These are phyloP conservation scores for Athalia circularis DNA, from an alignment of 2,888 invertebrate species.

Conservation along the genomic window DNA sequence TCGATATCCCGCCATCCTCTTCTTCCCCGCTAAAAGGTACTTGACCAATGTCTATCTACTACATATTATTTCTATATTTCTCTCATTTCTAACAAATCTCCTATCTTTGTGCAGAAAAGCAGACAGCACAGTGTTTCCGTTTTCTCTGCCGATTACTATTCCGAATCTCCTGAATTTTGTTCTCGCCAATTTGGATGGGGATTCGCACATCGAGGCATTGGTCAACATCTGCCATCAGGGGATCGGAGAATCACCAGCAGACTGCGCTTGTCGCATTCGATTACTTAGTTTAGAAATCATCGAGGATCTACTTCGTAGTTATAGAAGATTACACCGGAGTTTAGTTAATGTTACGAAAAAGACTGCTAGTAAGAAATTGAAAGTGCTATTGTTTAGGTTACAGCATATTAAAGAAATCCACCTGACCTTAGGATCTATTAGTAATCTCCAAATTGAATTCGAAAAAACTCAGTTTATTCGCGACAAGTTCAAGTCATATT, in stretches of 20 bases:
- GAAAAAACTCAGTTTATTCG: conserved; percentile 56
- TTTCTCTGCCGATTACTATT: conserved; percentile 78
- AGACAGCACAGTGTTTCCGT: conserved; percentile 84
- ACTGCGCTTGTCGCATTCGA: conserved; percentile 67
- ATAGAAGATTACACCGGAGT: conserved; percentile 63
- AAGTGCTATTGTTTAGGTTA: conserved; percentile 65
- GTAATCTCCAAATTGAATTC: conserved; percentile 60
- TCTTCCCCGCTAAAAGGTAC: conserved; percentile 85
- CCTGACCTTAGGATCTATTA: conserved; percentile 62
- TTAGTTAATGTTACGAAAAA: conserved; percentile 48
- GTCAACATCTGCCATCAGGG: conserved; percentile 68
- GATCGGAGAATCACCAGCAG: conserved; percentile 62
- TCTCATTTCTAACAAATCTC: conserved; percentile 11
- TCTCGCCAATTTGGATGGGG: conserved; percentile 80
- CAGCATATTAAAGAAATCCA: conserved; percentile 67
- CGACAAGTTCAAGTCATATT: conserved; percentile 54
- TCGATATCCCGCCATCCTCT: conserved; percentile 86
- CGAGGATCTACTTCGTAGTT: conserved; percentile 62
- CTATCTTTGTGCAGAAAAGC: conserved; percentile 77
- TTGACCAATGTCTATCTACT: conserved; percentile 43
- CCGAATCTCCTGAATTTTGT: conserved; percentile 84
- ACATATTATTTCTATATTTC: conserved; percentile 24
- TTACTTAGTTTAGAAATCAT: conserved; percentile 69
- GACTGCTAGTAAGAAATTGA: conserved; percentile 54
- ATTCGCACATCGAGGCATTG: conserved; percentile 68